Conservation (phyloP, 2,888 invertebrate species). For the Notodonta dromedarius region DNA sequence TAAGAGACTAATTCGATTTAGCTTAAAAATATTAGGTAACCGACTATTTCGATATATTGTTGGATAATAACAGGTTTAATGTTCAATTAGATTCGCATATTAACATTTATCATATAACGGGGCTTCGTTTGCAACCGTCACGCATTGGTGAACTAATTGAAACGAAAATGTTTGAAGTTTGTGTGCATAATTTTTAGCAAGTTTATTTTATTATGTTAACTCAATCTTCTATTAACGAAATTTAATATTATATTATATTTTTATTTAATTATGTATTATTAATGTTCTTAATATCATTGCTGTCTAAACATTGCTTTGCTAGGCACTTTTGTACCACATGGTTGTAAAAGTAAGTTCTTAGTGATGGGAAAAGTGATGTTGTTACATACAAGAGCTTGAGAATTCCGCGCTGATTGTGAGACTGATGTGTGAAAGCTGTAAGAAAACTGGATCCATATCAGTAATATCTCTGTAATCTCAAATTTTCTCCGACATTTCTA, state of each 20-base stretch:
- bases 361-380: slow-evolving; percentile 8
- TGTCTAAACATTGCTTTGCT: too few species aligned
- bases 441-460: slow-evolving; percentile 8
- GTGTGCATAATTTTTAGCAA: not conserved
- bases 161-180: slow-evolving; percentile 3
- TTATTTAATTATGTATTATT: too few species aligned
- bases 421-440: slow-evolving; percentile 8
- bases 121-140: slow-evolving; percentile 41
- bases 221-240: not conserved
- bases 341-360: not conserved
- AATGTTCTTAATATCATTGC: too few species aligned
- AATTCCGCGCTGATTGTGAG: not conserved
- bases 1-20: slow-evolving; percentile 28
- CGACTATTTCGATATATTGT: slow-evolving; percentile 20
- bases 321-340: not conserved
- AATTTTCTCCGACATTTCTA: not conserved
- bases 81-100: slow-evolving; percentile 34
- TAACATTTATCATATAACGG: slow-evolving; percentile 39
- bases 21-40: slow-evolving; percentile 13
- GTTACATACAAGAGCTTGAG: slow-evolving; percentile 4
- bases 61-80: slow-evolving; percentile 30
- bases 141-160: slow-evolving; percentile 40
- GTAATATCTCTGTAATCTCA: not conserved
- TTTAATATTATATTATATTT: too few species aligned
- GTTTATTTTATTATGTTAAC: not conserved